Evolutionary conservation across 2,797 vertebrate species (phyloP).

Genomic region (Parotocinclus haroldoi): DNA sequence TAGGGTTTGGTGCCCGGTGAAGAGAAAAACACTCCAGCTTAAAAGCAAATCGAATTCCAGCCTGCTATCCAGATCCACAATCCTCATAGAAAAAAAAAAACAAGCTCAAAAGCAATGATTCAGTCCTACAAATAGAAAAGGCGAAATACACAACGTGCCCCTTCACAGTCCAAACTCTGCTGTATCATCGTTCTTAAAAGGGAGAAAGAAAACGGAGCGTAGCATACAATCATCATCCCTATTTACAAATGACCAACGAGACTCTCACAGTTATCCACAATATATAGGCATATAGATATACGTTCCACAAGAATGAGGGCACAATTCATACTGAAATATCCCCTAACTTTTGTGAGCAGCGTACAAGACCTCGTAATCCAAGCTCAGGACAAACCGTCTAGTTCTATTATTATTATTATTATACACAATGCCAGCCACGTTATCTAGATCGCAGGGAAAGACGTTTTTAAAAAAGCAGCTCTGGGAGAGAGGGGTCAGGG

Average conservation of each 20-base stretch:
- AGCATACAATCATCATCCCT: slow-evolving; percentile 16
- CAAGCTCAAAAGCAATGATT: not conserved
- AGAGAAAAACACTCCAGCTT: not conserved
- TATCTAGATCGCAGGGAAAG: slow-evolving; percentile 6
- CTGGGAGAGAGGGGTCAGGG: no score
- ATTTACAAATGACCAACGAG: slow-evolving; percentile 23
- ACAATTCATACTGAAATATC: no score
- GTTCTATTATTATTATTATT: slow-evolving; percentile 36
- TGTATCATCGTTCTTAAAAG: not conserved
- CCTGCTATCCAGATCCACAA: not conserved
- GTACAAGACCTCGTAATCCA: slow-evolving; percentile 8
- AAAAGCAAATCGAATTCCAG: no score
- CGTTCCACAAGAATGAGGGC: no score
- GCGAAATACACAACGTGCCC: not conserved
- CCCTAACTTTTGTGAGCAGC: no score
- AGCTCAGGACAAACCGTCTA: slow-evolving; percentile 19
- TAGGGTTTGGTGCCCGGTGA: no score
- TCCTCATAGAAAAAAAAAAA: not conserved
- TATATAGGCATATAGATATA: no score
- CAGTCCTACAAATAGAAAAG: no score
- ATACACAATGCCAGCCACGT: slow-evolving; percentile 37
- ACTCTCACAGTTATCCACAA: slow-evolving; percentile 34
- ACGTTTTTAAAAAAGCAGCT: slow-evolving; percentile 2
- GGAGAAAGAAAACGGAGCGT: not conserved
- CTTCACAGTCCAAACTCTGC: not conserved